phyloP scores from a whole-genome alignment of 2,797 vertebrate species.

The Pampus argenteus region DNA sequence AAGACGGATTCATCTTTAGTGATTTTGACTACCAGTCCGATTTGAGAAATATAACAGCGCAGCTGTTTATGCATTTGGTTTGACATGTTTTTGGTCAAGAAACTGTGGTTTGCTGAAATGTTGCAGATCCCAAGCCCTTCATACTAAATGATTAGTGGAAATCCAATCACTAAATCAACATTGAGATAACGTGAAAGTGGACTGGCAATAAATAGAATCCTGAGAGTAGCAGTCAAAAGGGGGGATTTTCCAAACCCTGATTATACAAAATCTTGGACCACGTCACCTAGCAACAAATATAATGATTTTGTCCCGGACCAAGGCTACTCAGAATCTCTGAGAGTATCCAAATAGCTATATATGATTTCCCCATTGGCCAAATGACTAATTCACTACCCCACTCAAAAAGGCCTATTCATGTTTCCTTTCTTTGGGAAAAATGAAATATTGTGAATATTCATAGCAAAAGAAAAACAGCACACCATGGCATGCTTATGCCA shows the following conservation, averaged over 20 bases:
- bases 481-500: slow-evolving; percentile 80
- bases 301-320: slow-evolving; percentile 82
- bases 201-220: slow-evolving; percentile 93
- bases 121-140: slow-evolving; percentile 75
- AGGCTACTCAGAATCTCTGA: slow-evolving; percentile 81
- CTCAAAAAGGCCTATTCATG: slow-evolving; percentile 73
- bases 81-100: slow-evolving; percentile 81
- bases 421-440: slow-evolving; percentile 84
- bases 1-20: slow-evolving; percentile 27
- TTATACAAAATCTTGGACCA: slow-evolving; percentile 84
- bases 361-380: slow-evolving; percentile 73
- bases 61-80: slow-evolving; percentile 73
- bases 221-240: slow-evolving; percentile 86
- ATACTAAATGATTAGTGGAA: slow-evolving; percentile 67
- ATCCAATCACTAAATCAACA: slow-evolving; percentile 71
- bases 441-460: slow-evolving; percentile 82
- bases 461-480: slow-evolving; percentile 78
- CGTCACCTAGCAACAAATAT: slow-evolving; percentile 78
- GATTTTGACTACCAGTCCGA: slow-evolving; percentile 38
- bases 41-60: slow-evolving; percentile 44
- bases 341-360: slow-evolving; percentile 75
- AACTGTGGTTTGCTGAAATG: slow-evolving; percentile 69
- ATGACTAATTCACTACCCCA: slow-evolving; percentile 66
- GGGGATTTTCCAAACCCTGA: slow-evolving; percentile 80
- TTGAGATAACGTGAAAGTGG: slow-evolving; percentile 74